Evolutionary conservation across 1,140 invertebrate genomes (phyloP).

Genomic region (Drosophila nikananu): DNA sequence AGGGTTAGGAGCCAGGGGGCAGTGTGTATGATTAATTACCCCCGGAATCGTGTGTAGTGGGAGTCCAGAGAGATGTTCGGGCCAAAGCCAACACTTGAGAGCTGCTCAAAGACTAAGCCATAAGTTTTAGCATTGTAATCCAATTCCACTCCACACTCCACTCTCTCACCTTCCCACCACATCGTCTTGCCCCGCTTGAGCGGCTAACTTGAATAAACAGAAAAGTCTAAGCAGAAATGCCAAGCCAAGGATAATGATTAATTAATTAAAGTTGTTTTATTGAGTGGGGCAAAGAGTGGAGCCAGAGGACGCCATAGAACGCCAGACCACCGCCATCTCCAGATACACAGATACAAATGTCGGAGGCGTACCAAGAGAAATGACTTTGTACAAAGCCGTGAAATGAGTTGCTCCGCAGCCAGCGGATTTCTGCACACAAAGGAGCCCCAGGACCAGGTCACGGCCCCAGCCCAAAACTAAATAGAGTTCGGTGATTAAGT

Average conservation of each 20-base stretch:
- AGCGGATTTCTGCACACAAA: constrained; percentile 31
- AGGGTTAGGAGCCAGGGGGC: constrained; percentile 24
- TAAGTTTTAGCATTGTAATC: constrained; percentile 77
- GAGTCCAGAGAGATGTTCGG: constrained; percentile 30
- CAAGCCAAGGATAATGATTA: constrained; percentile 76
- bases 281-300: constrained; percentile 54
- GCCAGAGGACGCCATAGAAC: too few relatives aligned
- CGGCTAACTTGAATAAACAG: constrained; percentile 68
- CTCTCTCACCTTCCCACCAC: not conserved
- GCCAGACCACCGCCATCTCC: constrained; percentile 3
- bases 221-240: constrained; percentile 58
- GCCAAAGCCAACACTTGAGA: constrained; percentile 37
- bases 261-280: constrained; percentile 82
- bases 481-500: constrained; percentile 80
- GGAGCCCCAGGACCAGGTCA: constrained; percentile 13
- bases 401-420: constrained; percentile 54
- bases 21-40: constrained; percentile 70
- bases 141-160: constrained; percentile 26
- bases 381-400: constrained; percentile 54
- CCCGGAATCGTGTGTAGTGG: constrained; percentile 24
- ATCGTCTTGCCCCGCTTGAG: not conserved
- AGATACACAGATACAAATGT: constrained; percentile 32
- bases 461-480: constrained; percentile 54
- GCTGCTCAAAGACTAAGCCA: constrained; percentile 54
- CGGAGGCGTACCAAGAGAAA: constrained; percentile 45